Base-by-base conservation (phyloP, 2,888 invertebrate species). In the Cephus spinipes region DNA sequence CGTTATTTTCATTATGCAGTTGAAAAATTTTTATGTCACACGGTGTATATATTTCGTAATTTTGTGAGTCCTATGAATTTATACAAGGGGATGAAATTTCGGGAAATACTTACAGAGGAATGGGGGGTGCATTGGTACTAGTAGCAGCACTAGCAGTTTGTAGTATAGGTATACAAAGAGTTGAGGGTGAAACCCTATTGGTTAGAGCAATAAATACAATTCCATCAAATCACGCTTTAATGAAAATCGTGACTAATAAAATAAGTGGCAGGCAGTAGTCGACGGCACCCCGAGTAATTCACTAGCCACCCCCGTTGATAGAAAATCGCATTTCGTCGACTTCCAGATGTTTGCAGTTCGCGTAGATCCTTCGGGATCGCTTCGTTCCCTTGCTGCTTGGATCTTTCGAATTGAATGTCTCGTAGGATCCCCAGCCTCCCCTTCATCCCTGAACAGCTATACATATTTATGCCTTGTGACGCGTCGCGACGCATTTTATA, bases 221-320 rank as follows among this genome's bases (percentile, higher is more conserved):
- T 86, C 87, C 85, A 87, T 88, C 85, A 85, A 88, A 88, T 88
- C 86, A 84, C 82, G 84, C 83, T 84, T 85, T 87, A 87, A 87
- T 88, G 88, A 88, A 88, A 87, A 87, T 87, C 86, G 85, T 86
- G 87, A 86, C 87, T 88, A 88, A 88, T 89, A 87, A 88, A 88
- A 86, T 89, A 87, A 87, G 87, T 86, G 86, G 86, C 84, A 79
- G 83, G 75, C 79, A 79, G 77, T 68, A 77, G 83, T 40, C 40
- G 12, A 15, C 40, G 40, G 15, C 40, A 83, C 83, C 82, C 79
- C 80, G 79, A 84, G 83, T 85, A 83, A 87, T 85, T 87, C 84
- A 82, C 76, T 77, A 74, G 78, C 77, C 82, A 78, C 84, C 83
- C 75, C 77, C 77, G 69, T 35, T 9, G 12, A 55, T 73, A 80